Conservation (phyloP, 2,797 vertebrate species). For the Crax fasciolata region DNA sequence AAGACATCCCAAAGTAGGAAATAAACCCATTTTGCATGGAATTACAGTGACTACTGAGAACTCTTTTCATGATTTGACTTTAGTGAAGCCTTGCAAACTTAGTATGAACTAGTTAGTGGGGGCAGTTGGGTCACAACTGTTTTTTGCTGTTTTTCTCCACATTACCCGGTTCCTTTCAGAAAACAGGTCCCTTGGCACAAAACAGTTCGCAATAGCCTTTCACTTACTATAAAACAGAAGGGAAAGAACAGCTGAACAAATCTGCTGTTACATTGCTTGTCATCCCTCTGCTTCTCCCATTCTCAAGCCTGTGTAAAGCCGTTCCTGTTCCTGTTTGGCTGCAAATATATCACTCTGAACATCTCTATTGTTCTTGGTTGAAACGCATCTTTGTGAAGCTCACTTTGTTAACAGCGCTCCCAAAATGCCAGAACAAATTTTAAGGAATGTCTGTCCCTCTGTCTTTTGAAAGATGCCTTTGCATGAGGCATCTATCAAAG, state of each 20-base stretch:
- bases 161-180: background rate
- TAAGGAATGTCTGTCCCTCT: background rate
- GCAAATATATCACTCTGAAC: background rate
- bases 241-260: background rate
- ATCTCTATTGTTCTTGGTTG: background rate
- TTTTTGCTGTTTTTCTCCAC: background rate
- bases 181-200: slow-evolving; percentile 19
- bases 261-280: background rate
- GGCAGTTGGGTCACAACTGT: background rate
- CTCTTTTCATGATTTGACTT: background rate
- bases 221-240: slow-evolving; percentile 33
- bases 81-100: background rate
- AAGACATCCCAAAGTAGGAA: background rate
- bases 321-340: background rate
- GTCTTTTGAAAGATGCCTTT: slow-evolving; percentile 10
- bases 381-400: slow-evolving; percentile 34
- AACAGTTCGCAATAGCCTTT: background rate
- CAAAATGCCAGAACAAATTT: slow-evolving; percentile 3
- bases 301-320: background rate
- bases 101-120: background rate
- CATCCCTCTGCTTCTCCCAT: background rate
- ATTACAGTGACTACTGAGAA: background rate
- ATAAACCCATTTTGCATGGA: background rate
- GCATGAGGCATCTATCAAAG: slow-evolving; percentile 22
- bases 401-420: slow-evolving; percentile 29